A percentile compares a stretch with the other conserved stretches of the same genome.
Conservation (phyloP, 2,888 invertebrate genomes). For the Andricus curvator region DNA sequence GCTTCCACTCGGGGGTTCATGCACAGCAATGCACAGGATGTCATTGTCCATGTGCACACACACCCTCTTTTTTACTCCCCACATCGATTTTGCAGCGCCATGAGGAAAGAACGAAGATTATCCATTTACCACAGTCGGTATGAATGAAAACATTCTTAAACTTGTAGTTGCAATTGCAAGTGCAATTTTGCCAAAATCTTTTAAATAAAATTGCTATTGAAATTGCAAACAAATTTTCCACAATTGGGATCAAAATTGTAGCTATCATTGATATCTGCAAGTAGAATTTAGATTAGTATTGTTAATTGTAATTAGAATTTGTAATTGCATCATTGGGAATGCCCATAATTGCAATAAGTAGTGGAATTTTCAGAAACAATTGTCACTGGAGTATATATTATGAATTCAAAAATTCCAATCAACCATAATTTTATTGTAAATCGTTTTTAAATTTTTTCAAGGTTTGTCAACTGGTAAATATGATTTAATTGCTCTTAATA, state of each 20-base stretch:
- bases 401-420: not conserved
- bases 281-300: not conserved
- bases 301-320: not conserved
- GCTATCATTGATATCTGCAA: not conserved
- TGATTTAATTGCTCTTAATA: not conserved
- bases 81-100: slow-evolving; percentile 39
- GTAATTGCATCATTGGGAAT: not conserved
- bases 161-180: not conserved
- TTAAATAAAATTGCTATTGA: not conserved
- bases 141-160: slow-evolving; percentile 1
- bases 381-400: too few relatives aligned
- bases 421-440: not conserved
- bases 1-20: not conserved
- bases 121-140: slow-evolving; percentile 37
- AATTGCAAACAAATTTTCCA: not conserved
- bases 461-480: not conserved
- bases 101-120: slow-evolving; percentile 34
- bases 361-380: too few relatives aligned
- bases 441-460: not conserved
- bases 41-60: slow-evolving; percentile 15
- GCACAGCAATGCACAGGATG: not conserved
- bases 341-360: not conserved
- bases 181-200: not conserved
- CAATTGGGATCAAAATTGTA: not conserved
- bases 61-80: slow-evolving; percentile 31